These are phyloP conservation scores for Nothobranchius furzeri DNA, from an alignment of 2,113 vertebrate species.

Conservation along the genomic window DNA sequence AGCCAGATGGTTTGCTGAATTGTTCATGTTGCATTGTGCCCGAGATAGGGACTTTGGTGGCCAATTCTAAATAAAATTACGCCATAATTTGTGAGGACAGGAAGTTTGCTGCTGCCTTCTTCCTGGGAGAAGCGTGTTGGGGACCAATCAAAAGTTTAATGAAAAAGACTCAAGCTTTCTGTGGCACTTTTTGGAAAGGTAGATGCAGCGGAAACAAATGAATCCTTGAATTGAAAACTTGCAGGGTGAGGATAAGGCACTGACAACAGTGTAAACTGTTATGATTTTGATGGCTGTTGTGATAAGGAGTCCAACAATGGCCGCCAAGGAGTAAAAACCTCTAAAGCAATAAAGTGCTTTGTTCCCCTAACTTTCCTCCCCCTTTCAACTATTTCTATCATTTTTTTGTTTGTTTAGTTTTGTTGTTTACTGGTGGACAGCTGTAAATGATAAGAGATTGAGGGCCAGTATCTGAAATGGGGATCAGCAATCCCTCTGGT, in stretches of 20 bases:
- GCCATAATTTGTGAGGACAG: conserved; percentile 61
- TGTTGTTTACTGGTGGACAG: conserved; percentile 82
- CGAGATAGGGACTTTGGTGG: conserved; percentile 80
- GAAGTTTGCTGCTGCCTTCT: conserved; percentile 53
- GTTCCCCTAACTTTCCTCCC: conserved; percentile 43
- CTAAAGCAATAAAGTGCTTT: conserved; percentile 54
- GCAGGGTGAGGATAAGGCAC: conserved; percentile 59
- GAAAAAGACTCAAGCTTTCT: conserved; percentile 51
- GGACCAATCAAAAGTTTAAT: conserved; percentile 71
- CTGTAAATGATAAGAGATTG: conserved; percentile 84
- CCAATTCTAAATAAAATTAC: conserved; percentile 69
- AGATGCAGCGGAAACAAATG: conserved; percentile 72
- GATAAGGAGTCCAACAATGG: conserved; percentile 50
- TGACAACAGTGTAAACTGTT: conserved; percentile 71
- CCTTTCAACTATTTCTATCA: conserved; percentile 71
- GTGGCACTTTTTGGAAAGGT: conserved; percentile 58
- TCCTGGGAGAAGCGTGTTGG: conserved; percentile 60
- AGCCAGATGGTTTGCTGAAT: conserved; percentile 86
- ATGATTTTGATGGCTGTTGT: conserved; percentile 77
- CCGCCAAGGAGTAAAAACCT: conserved; percentile 45
- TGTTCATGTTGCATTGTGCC: conserved; percentile 78
- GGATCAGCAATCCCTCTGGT: conserved; percentile 81
- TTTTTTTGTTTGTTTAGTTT: conserved; percentile 78
- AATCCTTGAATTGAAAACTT: conserved; percentile 77
- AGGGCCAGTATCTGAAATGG: conserved; percentile 80